Percentiles rank a stretch among this genome's conserved stretches.
Evolutionary conservation across 2,888 invertebrate species (phyloP).

Genomic region (Sphaerophoria taeniata): DNA sequence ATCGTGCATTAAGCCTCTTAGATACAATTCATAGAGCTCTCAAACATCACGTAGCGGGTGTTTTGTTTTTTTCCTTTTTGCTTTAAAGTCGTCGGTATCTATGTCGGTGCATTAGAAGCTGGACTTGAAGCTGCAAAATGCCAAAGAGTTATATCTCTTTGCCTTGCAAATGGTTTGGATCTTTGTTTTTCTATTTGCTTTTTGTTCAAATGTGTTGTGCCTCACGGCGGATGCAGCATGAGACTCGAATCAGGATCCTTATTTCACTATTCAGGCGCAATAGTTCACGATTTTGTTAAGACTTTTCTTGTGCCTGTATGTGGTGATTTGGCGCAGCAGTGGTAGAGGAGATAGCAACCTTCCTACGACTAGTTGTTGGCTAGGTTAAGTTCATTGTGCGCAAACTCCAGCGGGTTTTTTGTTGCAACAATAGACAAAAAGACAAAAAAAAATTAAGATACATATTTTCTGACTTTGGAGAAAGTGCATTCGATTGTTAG

Average conservation of each 20-base stretch:
- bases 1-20: constrained; percentile 64
- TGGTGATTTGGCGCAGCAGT: constrained; percentile 18
- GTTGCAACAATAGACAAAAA: constrained; percentile 13
- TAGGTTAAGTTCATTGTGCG: constrained; percentile 74
- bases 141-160: constrained; percentile 29
- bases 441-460: neutral
- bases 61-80: constrained; percentile 29
- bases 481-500: constrained; percentile 65
- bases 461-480: constrained; percentile 49
- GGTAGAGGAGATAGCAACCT: neutral
- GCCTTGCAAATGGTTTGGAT: neutral
- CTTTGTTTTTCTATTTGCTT: constrained; percentile 44
- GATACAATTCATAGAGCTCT: constrained; percentile 56
- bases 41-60: constrained; percentile 57
- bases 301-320: constrained; percentile 40
- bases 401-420: constrained; percentile 41
- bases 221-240: constrained; percentile 29
- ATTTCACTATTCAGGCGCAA: constrained; percentile 59
- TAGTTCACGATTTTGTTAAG: constrained; percentile 73
- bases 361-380: constrained; percentile 30
- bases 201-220: constrained; percentile 30
- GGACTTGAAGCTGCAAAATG: constrained; percentile 21
- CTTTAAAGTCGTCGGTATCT: constrained; percentile 58
- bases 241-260: constrained; percentile 57
- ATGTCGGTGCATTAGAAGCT: constrained; percentile 53